Conservation (phyloP, 2,113 vertebrate species). For the Pelusios castaneus region DNA sequence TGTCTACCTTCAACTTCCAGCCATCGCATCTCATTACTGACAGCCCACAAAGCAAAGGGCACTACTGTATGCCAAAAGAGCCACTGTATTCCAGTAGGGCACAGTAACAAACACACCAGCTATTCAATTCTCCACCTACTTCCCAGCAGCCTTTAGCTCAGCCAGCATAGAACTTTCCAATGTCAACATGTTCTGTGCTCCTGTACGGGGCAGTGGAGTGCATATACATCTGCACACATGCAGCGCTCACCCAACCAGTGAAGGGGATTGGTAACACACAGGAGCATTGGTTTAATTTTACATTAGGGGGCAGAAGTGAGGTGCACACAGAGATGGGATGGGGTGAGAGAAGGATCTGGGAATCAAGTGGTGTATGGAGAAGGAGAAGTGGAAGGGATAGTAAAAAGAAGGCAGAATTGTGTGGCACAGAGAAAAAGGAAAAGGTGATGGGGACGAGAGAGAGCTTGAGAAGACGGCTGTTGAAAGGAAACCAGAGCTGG, state of each 20-base stretch:
- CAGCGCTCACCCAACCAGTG: background rate
- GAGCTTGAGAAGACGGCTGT: background rate
- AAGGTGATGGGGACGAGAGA: background rate
- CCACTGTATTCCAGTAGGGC: background rate
- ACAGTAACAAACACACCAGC: background rate
- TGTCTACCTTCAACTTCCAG: background rate
- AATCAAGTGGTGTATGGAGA: background rate
- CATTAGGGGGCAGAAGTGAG: background rate
- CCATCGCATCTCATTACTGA: background rate
- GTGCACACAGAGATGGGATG: background rate
- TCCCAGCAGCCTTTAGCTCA: background rate
- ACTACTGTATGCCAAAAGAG: background rate
- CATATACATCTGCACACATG: fast-evolving
- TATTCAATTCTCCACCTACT: no score
- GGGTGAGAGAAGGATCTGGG: background rate
- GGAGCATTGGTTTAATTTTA: background rate
- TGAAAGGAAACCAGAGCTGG: background rate
- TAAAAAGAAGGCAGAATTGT: background rate
- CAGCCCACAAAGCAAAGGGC: background rate
- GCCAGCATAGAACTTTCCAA: background rate
- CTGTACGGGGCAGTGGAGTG: background rate
- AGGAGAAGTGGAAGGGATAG: background rate
- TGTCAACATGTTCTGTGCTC: background rate
- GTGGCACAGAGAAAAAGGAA: background rate
- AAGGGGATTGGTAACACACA: background rate